phyloP scores from a whole-genome alignment of 1,140 invertebrate genomes.

The Theocolax elegans region DNA sequence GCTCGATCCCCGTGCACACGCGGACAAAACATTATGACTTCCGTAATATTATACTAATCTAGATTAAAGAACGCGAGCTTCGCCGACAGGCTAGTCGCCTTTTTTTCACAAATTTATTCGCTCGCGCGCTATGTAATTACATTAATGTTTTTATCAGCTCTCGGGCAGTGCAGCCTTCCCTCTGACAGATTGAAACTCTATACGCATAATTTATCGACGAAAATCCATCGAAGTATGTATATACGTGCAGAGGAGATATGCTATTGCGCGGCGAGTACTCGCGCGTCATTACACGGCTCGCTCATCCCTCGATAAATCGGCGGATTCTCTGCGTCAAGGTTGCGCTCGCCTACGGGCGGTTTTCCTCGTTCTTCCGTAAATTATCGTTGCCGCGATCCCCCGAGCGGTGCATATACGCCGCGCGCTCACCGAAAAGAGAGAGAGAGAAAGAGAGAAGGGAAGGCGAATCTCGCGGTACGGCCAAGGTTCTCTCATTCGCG shows the following conservation, averaged over 20 bases:
- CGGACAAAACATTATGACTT: neutral
- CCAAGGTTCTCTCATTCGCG: conserved; percentile 10
- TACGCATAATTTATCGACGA: conserved; percentile 11
- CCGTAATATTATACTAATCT: conserved; percentile 10
- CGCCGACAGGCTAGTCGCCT: neutral
- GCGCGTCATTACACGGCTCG: neutral
- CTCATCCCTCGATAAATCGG: conserved; percentile 5
- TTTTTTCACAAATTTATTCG: neutral
- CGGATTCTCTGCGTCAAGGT: neutral
- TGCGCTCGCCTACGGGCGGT: neutral
- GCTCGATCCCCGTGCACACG: too few relatives aligned
- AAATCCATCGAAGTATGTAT: neutral
- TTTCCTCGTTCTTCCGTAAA: conserved; percentile 42
- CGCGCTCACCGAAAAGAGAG: neutral
- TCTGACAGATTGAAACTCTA: neutral
- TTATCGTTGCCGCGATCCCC: conserved; percentile 36
- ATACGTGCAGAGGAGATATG: too few relatives aligned
- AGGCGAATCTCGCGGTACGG: conserved; percentile 10
- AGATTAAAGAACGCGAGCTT: neutral
- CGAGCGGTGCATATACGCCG: too few relatives aligned
- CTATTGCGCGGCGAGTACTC: too few relatives aligned
- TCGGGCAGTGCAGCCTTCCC: too few relatives aligned
- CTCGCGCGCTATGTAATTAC: neutral
- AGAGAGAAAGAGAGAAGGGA: conserved; percentile 1
- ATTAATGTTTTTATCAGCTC: conserved; percentile 23